phyloP scores from a whole-genome alignment of 2,888 invertebrate species.

The Heliconius ismenius region DNA sequence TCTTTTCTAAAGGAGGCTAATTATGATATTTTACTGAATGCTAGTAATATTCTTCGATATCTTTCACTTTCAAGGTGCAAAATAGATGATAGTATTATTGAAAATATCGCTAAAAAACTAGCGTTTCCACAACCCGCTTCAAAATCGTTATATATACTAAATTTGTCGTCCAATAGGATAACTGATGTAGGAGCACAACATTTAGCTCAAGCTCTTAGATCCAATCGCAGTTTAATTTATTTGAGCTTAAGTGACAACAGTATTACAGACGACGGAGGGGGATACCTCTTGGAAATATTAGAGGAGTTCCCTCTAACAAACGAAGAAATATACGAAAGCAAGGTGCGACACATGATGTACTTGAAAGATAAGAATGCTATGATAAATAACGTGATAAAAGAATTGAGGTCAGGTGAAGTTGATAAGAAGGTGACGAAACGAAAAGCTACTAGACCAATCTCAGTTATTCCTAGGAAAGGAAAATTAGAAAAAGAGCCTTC shows the following conservation, averaged over 20 bases:
- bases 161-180: slow-evolving; percentile 61
- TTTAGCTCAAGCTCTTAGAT: slow-evolving; percentile 54
- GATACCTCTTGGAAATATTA: slow-evolving; percentile 50
- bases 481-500: slow-evolving; percentile 50
- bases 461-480: slow-evolving; percentile 42
- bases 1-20: slow-evolving; percentile 53
- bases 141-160: slow-evolving; percentile 53
- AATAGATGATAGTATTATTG: slow-evolving; percentile 54
- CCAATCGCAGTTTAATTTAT: slow-evolving; percentile 58
- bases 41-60: slow-evolving; percentile 47
- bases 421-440: slow-evolving; percentile 47
- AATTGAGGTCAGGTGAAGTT: slow-evolving; percentile 47
- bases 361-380: slow-evolving; percentile 51
- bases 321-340: slow-evolving; percentile 53
- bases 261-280: slow-evolving; percentile 57
- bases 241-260: slow-evolving; percentile 61
- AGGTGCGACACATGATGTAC: slow-evolving; percentile 48
- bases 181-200: slow-evolving; percentile 57
- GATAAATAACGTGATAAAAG: slow-evolving; percentile 45
- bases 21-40: slow-evolving; percentile 55
- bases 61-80: slow-evolving; percentile 60
- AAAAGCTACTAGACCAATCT: slow-evolving; percentile 39
- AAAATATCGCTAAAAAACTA: slow-evolving; percentile 53
- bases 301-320: slow-evolving; percentile 53
- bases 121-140: slow-evolving; percentile 52